These are phyloP conservation scores for Falco cherrug DNA, from an alignment of 2,797 vertebrate species.

Conservation along the genomic window DNA sequence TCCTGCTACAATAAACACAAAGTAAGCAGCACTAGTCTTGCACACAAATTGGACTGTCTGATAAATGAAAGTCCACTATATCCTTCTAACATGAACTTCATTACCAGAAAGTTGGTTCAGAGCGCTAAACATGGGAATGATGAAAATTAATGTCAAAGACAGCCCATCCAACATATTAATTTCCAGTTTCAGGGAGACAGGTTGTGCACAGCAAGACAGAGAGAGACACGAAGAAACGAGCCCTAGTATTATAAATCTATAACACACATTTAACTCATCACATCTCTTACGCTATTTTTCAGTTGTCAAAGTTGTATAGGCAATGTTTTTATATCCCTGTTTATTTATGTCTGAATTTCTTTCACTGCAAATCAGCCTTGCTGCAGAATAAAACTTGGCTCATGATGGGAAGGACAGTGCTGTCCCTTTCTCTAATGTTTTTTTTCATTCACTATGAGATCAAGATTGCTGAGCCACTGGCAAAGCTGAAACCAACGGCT, in stretches of 20 bases:
- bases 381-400: not conserved
- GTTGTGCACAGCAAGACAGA: not conserved
- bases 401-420: not conserved
- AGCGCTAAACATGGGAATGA: slow-evolving; percentile 3
- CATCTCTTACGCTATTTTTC: not conserved
- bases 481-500: slow-evolving; percentile 12
- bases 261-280: not conserved
- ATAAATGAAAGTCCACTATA: not conserved
- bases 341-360: not conserved
- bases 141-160: slow-evolving; percentile 54
- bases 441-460: not conserved
- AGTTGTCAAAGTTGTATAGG: not conserved
- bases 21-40: not conserved
- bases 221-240: not conserved
- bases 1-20: not conserved
- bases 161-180: slow-evolving; percentile 3
- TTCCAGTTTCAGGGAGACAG: slow-evolving; percentile 15
- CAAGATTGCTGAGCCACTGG: slow-evolving; percentile 17
- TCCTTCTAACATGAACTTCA: slow-evolving; percentile 27
- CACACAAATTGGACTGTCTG: slow-evolving; percentile 4
- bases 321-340: not conserved
- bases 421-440: not conserved
- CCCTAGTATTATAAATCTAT: not conserved
- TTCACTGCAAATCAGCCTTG: not conserved
- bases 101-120: slow-evolving; percentile 45